A percentile compares a stretch with the other conserved stretches of the same genome.
Conservation (phyloP, 1,140 invertebrate genomes). For the Euglossa dilemma region DNA sequence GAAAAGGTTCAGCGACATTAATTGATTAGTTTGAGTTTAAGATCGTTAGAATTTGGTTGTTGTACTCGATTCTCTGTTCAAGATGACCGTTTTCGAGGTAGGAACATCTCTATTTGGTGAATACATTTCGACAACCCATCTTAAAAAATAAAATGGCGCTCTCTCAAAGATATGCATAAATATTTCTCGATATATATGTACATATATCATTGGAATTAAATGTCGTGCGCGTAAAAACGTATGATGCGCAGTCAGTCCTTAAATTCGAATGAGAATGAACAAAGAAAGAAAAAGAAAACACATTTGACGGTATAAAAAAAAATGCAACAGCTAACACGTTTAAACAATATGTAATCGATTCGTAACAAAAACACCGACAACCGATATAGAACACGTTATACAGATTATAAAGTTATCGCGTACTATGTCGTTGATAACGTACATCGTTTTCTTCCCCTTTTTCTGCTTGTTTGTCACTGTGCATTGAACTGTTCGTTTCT, state of each 20-base stretch:
- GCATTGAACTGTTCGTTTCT: not conserved
- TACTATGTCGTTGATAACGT: slow-evolving; percentile 6
- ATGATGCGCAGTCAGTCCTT: slow-evolving; percentile 35
- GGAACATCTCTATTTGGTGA: slow-evolving; percentile 49
- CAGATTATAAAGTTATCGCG: slow-evolving; percentile 16
- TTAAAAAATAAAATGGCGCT: slow-evolving; percentile 37
- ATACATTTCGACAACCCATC: slow-evolving; percentile 25
- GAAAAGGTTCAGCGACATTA: not conserved
- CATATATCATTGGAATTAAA: slow-evolving; percentile 29
- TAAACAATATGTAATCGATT: slow-evolving; percentile 46
- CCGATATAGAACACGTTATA: slow-evolving; percentile 26
- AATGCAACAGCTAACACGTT: slow-evolving; percentile 52
- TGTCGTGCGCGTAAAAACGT: slow-evolving; percentile 3
- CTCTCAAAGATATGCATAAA: slow-evolving; percentile 33
- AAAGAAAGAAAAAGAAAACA: not conserved
- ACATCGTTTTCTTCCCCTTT: not conserved
- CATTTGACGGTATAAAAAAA: slow-evolving; percentile 35
- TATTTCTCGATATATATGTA: slow-evolving; percentile 9
- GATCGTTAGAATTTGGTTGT: slow-evolving; percentile 50
- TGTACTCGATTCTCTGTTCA: slow-evolving; percentile 52
- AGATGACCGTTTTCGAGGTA: slow-evolving; percentile 47
- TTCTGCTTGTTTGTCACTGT: slow-evolving; percentile 8
- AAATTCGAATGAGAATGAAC: slow-evolving; percentile 18
- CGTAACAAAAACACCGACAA: slow-evolving; percentile 41
- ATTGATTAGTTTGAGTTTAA: slow-evolving; percentile 5